A percentile compares a stretch with the other conserved stretches of the same genome.
phyloP scores from a whole-genome alignment of 2,797 vertebrate species.

The Pangasius djambal region DNA sequence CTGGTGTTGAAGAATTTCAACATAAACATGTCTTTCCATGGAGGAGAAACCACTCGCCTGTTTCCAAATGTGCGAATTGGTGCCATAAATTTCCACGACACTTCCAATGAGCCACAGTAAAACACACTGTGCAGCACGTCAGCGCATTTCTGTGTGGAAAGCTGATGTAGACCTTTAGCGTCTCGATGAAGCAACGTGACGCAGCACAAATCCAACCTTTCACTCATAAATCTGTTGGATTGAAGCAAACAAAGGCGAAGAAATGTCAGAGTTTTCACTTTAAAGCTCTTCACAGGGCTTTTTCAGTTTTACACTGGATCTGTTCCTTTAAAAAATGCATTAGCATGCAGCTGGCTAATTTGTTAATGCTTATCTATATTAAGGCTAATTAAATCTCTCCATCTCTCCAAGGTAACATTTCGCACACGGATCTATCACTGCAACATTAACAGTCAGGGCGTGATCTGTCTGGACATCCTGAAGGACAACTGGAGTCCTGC shows the following conservation, averaged over 20 bases:
- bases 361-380: not conserved
- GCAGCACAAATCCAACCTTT: not conserved
- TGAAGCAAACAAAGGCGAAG: not conserved
- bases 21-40: not conserved
- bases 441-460: conserved; percentile 98
- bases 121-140: not conserved
- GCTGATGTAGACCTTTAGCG: not conserved
- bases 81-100: conserved; percentile 17
- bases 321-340: not conserved
- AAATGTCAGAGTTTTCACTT: not conserved
- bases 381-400: not conserved
- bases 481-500: conserved; percentile 99
- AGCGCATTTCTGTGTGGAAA: not conserved
- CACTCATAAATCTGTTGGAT: not conserved
- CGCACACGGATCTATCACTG: conserved; percentile 98
- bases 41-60: not conserved
- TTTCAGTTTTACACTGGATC: not conserved
- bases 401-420: conserved; percentile 85
- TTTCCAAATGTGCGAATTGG: conserved; percentile 8
- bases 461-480: conserved; percentile 98
- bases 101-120: not conserved
- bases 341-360: not conserved
- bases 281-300: not conserved
- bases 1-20: not conserved
- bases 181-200: not conserved